Base-by-base conservation (phyloP, 2,888 invertebrate species). In the Tetragonisca angustula region DNA sequence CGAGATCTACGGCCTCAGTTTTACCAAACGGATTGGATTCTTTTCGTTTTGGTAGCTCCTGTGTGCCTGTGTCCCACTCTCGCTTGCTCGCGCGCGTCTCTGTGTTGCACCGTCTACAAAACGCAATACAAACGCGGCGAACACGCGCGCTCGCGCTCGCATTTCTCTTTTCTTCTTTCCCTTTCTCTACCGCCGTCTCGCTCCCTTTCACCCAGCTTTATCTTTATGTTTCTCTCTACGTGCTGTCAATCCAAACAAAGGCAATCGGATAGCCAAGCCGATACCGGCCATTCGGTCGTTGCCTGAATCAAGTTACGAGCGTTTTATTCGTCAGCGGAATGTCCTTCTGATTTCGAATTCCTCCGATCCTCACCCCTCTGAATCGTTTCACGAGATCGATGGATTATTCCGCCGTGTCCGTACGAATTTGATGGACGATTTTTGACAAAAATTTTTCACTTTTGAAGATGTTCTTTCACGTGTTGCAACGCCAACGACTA, bases 1-100 rank as follows among this genome's bases (percentile, higher is more conserved):
- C 92, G 91, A 93, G 93, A 93, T 93, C 93, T 93, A 93, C 92
- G 91, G 89, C 91, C 90, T 86, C 87, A 87, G 88, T 91, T 88
- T 90, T 89, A 82, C 87, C 84, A 89, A 88, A 88, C 84, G 85
- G 81, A 79, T 86, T 78, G 84, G 87, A 88, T 89, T 91, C 90
- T 92, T 91, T 92, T 92, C 90, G 89, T 90, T 92, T 92, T 88
- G 83, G 89, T 78, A 52, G 62, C 64, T 87, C 79, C 43, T 71
- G 24, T 71, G 24, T 24, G 65, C 21, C 65, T 71, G 75, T 32
- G 75, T 32, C 75, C 67, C 74, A 49, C 74, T 54, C 79, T 56
- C 62, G 15, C 79, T 56, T 62, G 15, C 50, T 65, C 43, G 43
- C 9, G 9, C 43, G 56, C n/a, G 64, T 64, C n/a, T 19, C 24